Evolutionary conservation across 2,888 invertebrate species (phyloP).

Genomic region (Caenorhabditis imperialis): DNA sequence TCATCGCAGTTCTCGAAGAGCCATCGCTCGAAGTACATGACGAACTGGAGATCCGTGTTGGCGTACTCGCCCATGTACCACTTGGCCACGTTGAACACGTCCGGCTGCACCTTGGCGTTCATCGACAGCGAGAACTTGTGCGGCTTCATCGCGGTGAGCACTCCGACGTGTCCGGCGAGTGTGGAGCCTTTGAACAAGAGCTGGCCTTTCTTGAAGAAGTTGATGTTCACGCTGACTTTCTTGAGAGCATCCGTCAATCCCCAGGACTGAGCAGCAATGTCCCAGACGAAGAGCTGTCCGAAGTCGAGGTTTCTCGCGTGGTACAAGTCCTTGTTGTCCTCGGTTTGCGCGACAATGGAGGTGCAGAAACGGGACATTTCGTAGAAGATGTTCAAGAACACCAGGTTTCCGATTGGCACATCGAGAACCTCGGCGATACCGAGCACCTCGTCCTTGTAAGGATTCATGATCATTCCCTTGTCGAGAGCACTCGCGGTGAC

Average conservation of each 20-base stretch:
- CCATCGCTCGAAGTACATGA: constrained; percentile 70
- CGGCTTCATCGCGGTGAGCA: constrained; percentile 70
- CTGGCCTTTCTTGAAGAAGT: constrained; percentile 65
- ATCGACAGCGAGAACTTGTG: constrained; percentile 67
- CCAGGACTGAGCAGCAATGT: constrained; percentile 66
- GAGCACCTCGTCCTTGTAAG: constrained; percentile 67
- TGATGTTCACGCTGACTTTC: constrained; percentile 67
- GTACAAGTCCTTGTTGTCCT: constrained; percentile 59
- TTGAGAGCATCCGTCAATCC: constrained; percentile 66
- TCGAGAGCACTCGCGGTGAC: constrained; percentile 59
- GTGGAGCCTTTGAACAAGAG: constrained; percentile 71
- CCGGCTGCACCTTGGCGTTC: constrained; percentile 68
- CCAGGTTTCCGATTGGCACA: constrained; percentile 64
- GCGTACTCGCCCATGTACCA: constrained; percentile 62
- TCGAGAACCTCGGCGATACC: constrained; percentile 70
- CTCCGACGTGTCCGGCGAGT: constrained; percentile 71
- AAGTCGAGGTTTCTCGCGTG: constrained; percentile 71
- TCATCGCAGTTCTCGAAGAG: constrained; percentile 60
- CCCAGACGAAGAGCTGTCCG: constrained; percentile 70
- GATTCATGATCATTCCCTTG: constrained; percentile 64
- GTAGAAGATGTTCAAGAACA: constrained; percentile 72
- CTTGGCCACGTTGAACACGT: constrained; percentile 57
- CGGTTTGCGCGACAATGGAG: constrained; percentile 67
- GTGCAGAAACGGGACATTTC: constrained; percentile 73
- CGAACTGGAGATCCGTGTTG: constrained; percentile 64